Evolutionary conservation across 2,888 invertebrate genomes (phyloP).

Genomic region (Euplexia lucipara): DNA sequence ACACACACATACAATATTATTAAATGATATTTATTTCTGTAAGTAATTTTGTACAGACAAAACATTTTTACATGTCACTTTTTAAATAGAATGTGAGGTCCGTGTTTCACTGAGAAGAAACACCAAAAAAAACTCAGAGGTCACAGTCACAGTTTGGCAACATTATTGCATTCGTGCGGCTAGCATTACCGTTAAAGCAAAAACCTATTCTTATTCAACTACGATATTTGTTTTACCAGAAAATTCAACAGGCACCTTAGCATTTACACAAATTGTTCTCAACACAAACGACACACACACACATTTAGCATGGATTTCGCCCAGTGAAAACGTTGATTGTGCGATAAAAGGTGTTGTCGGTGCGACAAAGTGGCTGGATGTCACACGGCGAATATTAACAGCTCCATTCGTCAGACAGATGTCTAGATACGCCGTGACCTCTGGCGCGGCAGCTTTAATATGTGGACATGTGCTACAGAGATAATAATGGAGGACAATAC

Average conservation of each 20-base stretch:
- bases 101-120: too few relatives aligned
- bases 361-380: constrained; percentile 71
- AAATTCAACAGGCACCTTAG: constrained; percentile 1
- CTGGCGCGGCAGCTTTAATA: constrained; percentile 37
- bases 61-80: too few relatives aligned
- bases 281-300: constrained; percentile 17
- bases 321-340: constrained; percentile 69
- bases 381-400: constrained; percentile 76
- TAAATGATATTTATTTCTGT: too few relatives aligned
- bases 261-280: constrained; percentile 17
- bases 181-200: neutral
- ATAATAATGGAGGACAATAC: constrained; percentile 38
- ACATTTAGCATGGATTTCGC: constrained; percentile 60
- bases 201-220: too few relatives aligned
- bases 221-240: neutral
- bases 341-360: constrained; percentile 65
- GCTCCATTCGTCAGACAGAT: constrained; percentile 74
- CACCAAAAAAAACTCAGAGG: too few relatives aligned
- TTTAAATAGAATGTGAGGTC: too few relatives aligned
- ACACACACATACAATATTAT: too few relatives aligned
- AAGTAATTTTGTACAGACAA: too few relatives aligned
- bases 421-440: constrained; percentile 66
- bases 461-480: constrained; percentile 44
- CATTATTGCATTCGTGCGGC: too few relatives aligned
- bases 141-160: too few relatives aligned